Evolutionary conservation across 1,140 invertebrate genomes (phyloP).

Genomic region (Probaryconus sp.): DNA sequence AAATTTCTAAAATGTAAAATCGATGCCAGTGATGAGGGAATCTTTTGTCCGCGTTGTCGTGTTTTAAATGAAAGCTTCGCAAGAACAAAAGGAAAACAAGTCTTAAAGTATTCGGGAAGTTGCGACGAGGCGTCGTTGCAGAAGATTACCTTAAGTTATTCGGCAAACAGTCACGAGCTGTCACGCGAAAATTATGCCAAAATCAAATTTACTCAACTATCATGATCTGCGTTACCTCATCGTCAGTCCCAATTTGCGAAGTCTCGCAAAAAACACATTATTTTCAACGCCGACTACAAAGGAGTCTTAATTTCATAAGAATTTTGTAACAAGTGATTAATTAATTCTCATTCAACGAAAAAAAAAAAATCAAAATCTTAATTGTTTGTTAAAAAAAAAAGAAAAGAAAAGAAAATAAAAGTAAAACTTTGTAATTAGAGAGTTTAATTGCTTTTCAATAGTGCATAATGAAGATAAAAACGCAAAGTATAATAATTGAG

Average conservation of each 20-base stretch:
- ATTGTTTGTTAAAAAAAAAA: too few species aligned
- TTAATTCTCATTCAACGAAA: too few species aligned
- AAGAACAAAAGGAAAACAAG: conserved; percentile 39
- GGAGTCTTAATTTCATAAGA: too few species aligned
- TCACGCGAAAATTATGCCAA: not conserved
- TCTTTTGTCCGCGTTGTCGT: conserved; percentile 45
- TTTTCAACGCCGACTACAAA: too few species aligned
- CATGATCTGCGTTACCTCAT: not conserved
- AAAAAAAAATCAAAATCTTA: too few species aligned
- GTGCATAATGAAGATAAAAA: not conserved
- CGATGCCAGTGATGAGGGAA: conserved; percentile 10
- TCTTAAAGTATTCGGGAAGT: conserved; percentile 44
- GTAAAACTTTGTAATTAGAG: too few species aligned
- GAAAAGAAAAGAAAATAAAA: too few species aligned
- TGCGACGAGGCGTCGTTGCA: conserved; percentile 21
- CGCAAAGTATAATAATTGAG: conserved; percentile 2
- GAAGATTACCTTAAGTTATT: conserved; percentile 33
- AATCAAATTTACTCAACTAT: conserved; percentile 10
- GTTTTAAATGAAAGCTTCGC: conserved; percentile 30
- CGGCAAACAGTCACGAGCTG: conserved; percentile 20
- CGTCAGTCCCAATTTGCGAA: not conserved
- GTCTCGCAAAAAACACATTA: too few species aligned
- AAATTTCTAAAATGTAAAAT: conserved; percentile 35
- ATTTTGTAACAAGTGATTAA: too few species aligned
- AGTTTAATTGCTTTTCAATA: not conserved